A percentile compares a stretch with the other conserved stretches of the same genome.
phyloP scores from a whole-genome alignment of 2,888 invertebrate genomes.

The Sceliomorpha sp. region DNA sequence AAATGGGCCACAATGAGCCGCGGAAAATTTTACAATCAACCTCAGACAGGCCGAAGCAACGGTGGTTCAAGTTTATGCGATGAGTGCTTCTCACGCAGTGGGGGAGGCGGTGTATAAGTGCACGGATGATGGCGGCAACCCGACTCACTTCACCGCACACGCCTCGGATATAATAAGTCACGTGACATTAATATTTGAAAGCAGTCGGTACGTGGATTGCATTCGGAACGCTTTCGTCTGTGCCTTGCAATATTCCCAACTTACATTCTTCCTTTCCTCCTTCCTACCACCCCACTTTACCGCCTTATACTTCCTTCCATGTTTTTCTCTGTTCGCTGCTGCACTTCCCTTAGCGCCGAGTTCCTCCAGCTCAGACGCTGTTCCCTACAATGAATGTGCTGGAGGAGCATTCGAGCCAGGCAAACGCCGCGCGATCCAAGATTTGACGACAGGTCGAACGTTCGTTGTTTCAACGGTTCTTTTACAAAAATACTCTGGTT shows the following conservation, averaged over 20 bases:
- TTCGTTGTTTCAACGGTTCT: constrained; percentile 42
- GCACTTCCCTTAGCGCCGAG: constrained; percentile 21
- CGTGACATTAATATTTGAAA: constrained; percentile 81
- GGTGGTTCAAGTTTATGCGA: constrained; percentile 59
- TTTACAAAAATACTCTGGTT: no score
- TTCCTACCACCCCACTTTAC: constrained; percentile 16
- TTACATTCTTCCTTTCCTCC: constrained; percentile 56
- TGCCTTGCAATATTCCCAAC: constrained; percentile 70
- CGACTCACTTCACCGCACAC: constrained; percentile 73
- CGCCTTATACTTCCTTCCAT: constrained; percentile 24
- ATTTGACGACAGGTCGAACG: constrained; percentile 45
- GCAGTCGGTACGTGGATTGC: constrained; percentile 80
- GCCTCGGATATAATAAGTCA: constrained; percentile 80
- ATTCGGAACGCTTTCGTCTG: constrained; percentile 73
- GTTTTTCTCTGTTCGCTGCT: constrained; percentile 25
- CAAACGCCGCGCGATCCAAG: constrained; percentile 42
- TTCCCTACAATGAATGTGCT: constrained; percentile 31
- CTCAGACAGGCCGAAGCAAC: constrained; percentile 65
- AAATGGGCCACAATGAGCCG: constrained; percentile 70
- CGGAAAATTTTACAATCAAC: constrained; percentile 74
- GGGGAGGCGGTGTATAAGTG: constrained; percentile 57
- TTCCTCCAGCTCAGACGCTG: constrained; percentile 24
- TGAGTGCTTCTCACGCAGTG: constrained; percentile 60
- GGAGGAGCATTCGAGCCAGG: constrained; percentile 29
- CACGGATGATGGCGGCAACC: constrained; percentile 61